These are phyloP conservation scores for Picathartes gymnocephalus DNA, from an alignment of 2,113 vertebrate genomes.

Conservation along the genomic window DNA sequence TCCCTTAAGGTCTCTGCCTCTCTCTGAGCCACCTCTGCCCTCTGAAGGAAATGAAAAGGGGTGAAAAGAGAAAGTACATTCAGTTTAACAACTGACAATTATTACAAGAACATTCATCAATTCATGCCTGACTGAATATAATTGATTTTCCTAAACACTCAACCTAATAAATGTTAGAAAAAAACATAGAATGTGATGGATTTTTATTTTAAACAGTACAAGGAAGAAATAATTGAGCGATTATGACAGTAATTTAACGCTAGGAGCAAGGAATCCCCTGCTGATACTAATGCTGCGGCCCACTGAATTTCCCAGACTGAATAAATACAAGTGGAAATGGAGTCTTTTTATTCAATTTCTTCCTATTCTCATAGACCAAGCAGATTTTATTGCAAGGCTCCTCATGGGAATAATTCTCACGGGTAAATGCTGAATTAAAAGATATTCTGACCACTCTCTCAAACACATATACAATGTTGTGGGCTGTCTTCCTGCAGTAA, in stretches of 20 bases:
- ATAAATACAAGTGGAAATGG: slow-evolving; percentile 84
- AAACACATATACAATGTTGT: slow-evolving; percentile 53
- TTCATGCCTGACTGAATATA: slow-evolving; percentile 83
- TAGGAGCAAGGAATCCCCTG: slow-evolving; percentile 86
- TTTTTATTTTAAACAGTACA: slow-evolving; percentile 87
- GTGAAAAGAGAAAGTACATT: slow-evolving; percentile 77
- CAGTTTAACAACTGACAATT: slow-evolving; percentile 85
- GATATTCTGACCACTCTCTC: slow-evolving; percentile 68
- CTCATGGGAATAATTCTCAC: slow-evolving; percentile 78
- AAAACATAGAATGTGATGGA: slow-evolving; percentile 83
- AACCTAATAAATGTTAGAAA: slow-evolving; percentile 83
- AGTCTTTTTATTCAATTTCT: slow-evolving; percentile 87
- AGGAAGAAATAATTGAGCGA: slow-evolving; percentile 87
- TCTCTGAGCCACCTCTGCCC: slow-evolving; percentile 92
- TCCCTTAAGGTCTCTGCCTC: slow-evolving; percentile 89
- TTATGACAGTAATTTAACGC: slow-evolving; percentile 90
- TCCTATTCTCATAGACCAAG: slow-evolving; percentile 79
- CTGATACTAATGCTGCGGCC: slow-evolving; percentile 82
- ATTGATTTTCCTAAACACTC: slow-evolving; percentile 90
- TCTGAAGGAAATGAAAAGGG: slow-evolving; percentile 80
- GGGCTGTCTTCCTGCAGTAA: slow-evolving; percentile 51
- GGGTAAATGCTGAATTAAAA: slow-evolving; percentile 77
- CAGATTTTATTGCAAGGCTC: slow-evolving; percentile 76
- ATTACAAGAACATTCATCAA: slow-evolving; percentile 87
- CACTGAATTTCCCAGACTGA: slow-evolving; percentile 85